Percentiles rank a stretch among this genome's conserved stretches.
These are phyloP conservation scores for Eledona agricola DNA, from an alignment of 2,888 invertebrate species.

Conservation along the genomic window DNA sequence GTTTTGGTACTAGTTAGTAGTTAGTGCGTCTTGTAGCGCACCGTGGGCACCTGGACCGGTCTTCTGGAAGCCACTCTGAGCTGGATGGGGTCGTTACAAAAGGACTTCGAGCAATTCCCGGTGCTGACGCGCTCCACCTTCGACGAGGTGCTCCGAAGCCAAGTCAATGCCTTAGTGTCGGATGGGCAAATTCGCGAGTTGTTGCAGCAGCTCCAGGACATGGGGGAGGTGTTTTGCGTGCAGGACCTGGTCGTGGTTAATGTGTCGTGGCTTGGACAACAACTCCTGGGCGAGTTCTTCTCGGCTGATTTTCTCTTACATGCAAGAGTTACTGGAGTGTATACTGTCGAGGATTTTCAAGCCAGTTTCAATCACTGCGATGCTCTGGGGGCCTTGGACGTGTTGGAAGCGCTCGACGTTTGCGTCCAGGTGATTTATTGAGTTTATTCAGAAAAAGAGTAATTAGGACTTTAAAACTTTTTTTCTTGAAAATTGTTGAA, in stretches of 20 bases:
- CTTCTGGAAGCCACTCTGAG: slow-evolving; percentile 68
- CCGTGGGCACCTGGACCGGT: slow-evolving; percentile 65
- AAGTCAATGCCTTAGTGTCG: slow-evolving; percentile 72
- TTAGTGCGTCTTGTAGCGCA: slow-evolving; percentile 54
- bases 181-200: slow-evolving; percentile 71
- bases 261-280: slow-evolving; percentile 74
- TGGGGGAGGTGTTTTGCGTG: slow-evolving; percentile 67
- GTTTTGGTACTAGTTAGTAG: no score
- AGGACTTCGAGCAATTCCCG: slow-evolving; percentile 67
- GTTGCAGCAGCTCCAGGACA: slow-evolving; percentile 70
- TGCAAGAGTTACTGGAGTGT: slow-evolving; percentile 73
- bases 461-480: no score
- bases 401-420: slow-evolving; percentile 75
- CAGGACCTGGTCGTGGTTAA: slow-evolving; percentile 72
- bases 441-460: no score
- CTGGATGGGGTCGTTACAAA: slow-evolving; percentile 65
- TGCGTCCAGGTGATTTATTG: slow-evolving; percentile 68
- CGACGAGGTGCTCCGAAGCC: slow-evolving; percentile 65
- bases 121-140: slow-evolving; percentile 70
- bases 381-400: slow-evolving; percentile 72
- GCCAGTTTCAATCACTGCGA: slow-evolving; percentile 76
- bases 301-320: slow-evolving; percentile 65
- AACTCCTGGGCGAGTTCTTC: slow-evolving; percentile 73
- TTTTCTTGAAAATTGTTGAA: no score
- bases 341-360: slow-evolving; percentile 77